A percentile compares a stretch with the other conserved stretches of the same genome.
These are phyloP conservation scores for Sebastolobus altivelis DNA, from an alignment of 2,797 vertebrate species.

Conservation along the genomic window DNA sequence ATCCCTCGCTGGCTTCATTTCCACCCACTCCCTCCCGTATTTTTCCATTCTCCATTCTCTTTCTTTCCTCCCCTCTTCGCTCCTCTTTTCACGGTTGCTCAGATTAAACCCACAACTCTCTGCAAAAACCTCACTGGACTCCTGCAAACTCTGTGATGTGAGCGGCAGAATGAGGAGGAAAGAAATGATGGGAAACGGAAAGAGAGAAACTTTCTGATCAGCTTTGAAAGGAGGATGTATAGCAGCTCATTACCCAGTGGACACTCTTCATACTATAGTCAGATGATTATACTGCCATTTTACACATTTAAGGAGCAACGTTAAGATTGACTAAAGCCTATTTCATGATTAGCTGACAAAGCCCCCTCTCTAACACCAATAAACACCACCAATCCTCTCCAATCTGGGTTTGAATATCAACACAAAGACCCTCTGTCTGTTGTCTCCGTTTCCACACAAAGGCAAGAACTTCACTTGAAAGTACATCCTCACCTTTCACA, in stretches of 20 bases:
- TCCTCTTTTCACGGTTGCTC: slow-evolving; percentile 25
- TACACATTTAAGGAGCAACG: background rate
- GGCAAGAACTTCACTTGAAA: background rate
- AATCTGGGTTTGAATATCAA: background rate
- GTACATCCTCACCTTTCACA: background rate
- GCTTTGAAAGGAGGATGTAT: slow-evolving; percentile 12
- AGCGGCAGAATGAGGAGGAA: background rate
- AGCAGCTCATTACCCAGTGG: background rate
- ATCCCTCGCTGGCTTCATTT: slow-evolving; percentile 16
- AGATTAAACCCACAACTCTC: slow-evolving; percentile 50
- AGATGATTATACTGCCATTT: background rate
- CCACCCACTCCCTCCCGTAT: slow-evolving; percentile 26
- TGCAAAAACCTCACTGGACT: slow-evolving; percentile 12
- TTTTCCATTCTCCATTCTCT: background rate
- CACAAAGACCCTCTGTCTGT: background rate
- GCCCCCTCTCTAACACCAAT: background rate
- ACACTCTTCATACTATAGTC: background rate
- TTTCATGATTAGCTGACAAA: background rate
- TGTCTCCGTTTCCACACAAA: background rate
- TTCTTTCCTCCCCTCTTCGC: background rate
- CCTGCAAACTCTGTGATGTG: slow-evolving; percentile 18
- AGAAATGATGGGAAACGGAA: background rate
- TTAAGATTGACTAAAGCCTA: background rate
- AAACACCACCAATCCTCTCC: background rate
- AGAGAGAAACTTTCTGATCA: slow-evolving; percentile 22